These are phyloP conservation scores for Vulpes lagopus DNA, from an alignment of 2,113 vertebrate species.

Conservation along the genomic window DNA sequence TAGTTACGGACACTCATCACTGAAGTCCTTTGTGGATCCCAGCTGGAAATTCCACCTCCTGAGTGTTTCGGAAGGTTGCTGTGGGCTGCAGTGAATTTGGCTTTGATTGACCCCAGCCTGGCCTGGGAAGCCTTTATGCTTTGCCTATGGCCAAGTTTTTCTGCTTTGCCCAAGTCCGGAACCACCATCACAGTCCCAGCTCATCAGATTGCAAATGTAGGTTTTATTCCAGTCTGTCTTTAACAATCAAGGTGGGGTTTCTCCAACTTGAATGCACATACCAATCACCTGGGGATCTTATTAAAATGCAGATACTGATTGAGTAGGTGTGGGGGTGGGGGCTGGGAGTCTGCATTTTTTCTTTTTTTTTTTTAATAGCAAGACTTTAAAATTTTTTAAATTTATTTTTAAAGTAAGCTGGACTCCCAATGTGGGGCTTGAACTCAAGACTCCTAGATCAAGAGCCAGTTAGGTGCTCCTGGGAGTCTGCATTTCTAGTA, in stretches of 20 bases:
- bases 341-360: background rate
- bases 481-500: background rate
- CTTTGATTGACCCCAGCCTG: background rate
- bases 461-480: background rate
- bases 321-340: background rate
- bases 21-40: background rate
- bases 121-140: background rate
- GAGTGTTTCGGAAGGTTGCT: background rate
- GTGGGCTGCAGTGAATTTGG: background rate
- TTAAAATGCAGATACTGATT: conserved; percentile 61
- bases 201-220: conserved; percentile 18
- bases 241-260: background rate
- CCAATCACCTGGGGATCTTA: conserved; percentile 43
- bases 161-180: too few relatives aligned
- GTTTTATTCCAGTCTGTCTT: background rate
- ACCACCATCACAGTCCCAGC: background rate
- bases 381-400: background rate
- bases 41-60: background rate
- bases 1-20: background rate
- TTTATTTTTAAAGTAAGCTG: background rate
- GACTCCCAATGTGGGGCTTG: background rate
- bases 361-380: background rate
- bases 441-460: background rate
- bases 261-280: background rate
- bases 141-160: background rate